These are phyloP conservation scores for Nymphalis polychloros DNA, from an alignment of 2,888 invertebrate genomes.

Conservation along the genomic window DNA sequence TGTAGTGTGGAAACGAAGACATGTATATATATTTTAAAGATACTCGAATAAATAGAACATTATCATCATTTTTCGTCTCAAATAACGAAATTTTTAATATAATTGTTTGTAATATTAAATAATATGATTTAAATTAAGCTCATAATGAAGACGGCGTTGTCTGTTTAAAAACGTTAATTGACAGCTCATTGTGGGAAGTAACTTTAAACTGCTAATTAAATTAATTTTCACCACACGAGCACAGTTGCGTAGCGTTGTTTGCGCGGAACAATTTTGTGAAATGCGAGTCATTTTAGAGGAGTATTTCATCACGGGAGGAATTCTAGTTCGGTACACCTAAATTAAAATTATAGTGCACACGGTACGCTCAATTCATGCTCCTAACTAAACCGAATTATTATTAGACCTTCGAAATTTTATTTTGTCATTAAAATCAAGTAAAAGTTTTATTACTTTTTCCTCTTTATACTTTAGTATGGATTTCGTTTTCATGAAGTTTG, in stretches of 20 bases:
- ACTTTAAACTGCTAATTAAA: conserved; percentile 24
- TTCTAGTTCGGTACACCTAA: conserved; percentile 33
- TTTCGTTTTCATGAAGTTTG: not conserved
- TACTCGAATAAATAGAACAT: not conserved
- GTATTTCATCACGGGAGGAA: conserved; percentile 33
- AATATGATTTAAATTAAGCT: not conserved
- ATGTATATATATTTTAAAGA: not conserved
- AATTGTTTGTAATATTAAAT: not conserved
- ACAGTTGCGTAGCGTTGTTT: conserved; percentile 24
- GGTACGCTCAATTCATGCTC: conserved; percentile 16
- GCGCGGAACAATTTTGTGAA: conserved; percentile 31
- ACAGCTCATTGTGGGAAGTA: conserved; percentile 14
- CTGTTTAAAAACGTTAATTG: conserved; percentile 13
- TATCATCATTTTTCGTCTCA: too few relatives aligned
- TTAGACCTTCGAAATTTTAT: conserved; percentile 5
- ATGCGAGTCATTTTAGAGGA: conserved; percentile 33
- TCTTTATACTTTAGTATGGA: not conserved
- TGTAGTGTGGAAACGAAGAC: not conserved
- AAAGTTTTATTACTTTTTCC: not conserved
- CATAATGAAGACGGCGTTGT: not conserved
- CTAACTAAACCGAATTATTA: conserved; percentile 9
- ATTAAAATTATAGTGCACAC: conserved; percentile 27
- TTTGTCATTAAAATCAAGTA: not conserved
- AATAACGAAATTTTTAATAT: too few relatives aligned
- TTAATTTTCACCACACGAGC: conserved; percentile 25